phyloP scores from a whole-genome alignment of 2,888 invertebrate species.

The Pseudococcus longispinus region DNA sequence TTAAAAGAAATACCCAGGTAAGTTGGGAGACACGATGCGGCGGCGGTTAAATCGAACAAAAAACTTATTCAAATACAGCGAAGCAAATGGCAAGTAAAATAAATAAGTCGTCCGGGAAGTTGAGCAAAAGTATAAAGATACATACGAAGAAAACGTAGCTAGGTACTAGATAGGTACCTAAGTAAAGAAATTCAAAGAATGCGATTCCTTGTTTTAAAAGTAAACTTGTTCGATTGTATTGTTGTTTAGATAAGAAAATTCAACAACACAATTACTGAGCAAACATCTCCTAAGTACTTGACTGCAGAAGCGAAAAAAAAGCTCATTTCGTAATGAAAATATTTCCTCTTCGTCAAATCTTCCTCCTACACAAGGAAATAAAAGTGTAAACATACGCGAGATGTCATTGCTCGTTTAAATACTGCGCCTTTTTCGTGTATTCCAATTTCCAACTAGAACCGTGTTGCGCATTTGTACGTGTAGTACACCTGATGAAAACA shows the following conservation, averaged over 20 bases:
- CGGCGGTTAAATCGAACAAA: not conserved
- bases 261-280: not conserved
- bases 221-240: not conserved
- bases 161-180: not conserved
- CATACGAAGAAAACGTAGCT: not conserved
- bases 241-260: conserved; percentile 15
- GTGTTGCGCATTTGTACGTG: not conserved
- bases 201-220: not conserved
- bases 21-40: not conserved
- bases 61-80: not conserved
- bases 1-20: not conserved
- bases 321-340: not conserved
- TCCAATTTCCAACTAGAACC: not conserved
- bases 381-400: not conserved
- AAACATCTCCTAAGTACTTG: not conserved
- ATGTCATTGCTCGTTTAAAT: not conserved
- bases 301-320: not conserved
- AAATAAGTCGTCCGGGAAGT: not conserved
- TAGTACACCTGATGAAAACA: not conserved
- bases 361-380: not conserved
- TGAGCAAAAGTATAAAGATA: not conserved
- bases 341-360: not conserved
- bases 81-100: not conserved
- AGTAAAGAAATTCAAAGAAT: not conserved
- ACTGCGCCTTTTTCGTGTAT: not conserved